Percentiles rank a stretch among this genome's conserved stretches.
phyloP scores from a whole-genome alignment of 1,140 invertebrate species.

The Cephus cinctus region DNA sequence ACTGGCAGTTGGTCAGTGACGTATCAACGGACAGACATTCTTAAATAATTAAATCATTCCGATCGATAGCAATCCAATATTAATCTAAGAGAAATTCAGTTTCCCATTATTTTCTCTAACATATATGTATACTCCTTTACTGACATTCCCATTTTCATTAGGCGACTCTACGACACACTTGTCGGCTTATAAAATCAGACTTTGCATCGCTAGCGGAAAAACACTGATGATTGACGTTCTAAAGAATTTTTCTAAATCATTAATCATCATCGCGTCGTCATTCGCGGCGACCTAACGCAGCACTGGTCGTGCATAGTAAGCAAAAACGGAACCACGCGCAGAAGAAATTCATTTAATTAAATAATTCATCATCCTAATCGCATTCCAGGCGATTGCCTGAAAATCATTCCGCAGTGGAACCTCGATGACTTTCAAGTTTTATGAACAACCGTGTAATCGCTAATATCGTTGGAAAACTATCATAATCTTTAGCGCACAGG shows the following conservation, averaged over 20 bases:
- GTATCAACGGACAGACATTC: too few species aligned
- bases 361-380: conserved; percentile 8
- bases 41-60: background rate
- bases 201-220: conserved; percentile 26
- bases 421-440: too few species aligned
- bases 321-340: too few species aligned
- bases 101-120: background rate
- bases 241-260: conserved; percentile 18
- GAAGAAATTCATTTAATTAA: conserved; percentile 13
- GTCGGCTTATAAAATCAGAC: conserved; percentile 41
- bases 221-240: conserved; percentile 17
- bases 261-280: too few species aligned
- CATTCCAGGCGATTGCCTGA: too few species aligned
- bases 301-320: too few species aligned
- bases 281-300: too few species aligned
- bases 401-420: too few species aligned
- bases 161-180: conserved; percentile 8
- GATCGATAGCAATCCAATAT: background rate
- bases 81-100: background rate
- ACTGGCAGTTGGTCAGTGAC: too few species aligned
- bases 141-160: background rate
- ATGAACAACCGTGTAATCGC: too few species aligned
- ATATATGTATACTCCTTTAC: conserved; percentile 9
- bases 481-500: too few species aligned
- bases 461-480: too few species aligned